A percentile compares a stretch with the other conserved stretches of the same genome.
These are phyloP conservation scores for Drosophila greeni DNA, from an alignment of 2,888 invertebrate genomes.

Conservation along the genomic window DNA sequence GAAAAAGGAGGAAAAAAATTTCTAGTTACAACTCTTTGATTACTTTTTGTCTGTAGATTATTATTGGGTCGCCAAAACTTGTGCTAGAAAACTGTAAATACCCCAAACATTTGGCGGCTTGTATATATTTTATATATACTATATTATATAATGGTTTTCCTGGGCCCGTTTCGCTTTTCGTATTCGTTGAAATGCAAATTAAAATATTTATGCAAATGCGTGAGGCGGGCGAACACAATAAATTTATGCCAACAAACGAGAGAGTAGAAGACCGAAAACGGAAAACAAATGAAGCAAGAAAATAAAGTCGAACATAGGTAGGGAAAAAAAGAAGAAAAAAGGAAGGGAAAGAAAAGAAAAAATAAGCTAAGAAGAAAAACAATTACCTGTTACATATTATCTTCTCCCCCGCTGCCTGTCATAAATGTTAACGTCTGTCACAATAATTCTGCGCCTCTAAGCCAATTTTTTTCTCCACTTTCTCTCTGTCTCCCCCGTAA, in stretches of 20 bases:
- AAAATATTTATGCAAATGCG: slow-evolving; percentile 70
- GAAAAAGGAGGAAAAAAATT: too few relatives aligned
- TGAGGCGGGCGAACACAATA: slow-evolving; percentile 54
- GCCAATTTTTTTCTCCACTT: slow-evolving; percentile 29
- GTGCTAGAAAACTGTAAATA: slow-evolving; percentile 20
- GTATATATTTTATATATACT: slow-evolving; percentile 19
- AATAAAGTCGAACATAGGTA: slow-evolving; percentile 24
- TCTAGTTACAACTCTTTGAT: slow-evolving; percentile 27
- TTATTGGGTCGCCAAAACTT: neutral
- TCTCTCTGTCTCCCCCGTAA: neutral
- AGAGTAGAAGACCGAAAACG: slow-evolving; percentile 26
- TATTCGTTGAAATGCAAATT: slow-evolving; percentile 69
- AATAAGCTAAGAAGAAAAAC: slow-evolving; percentile 38
- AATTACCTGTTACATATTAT: slow-evolving; percentile 62
- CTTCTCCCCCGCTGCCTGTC: slow-evolving; percentile 15
- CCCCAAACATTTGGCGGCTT: slow-evolving; percentile 44
- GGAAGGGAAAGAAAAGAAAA: slow-evolving; percentile 10
- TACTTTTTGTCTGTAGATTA: slow-evolving; percentile 12
- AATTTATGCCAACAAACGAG: slow-evolving; percentile 59
- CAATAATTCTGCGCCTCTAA: slow-evolving; percentile 57
- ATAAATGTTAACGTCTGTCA: slow-evolving; percentile 64
- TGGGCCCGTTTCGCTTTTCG: slow-evolving; percentile 32
- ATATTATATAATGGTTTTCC: slow-evolving; percentile 25
- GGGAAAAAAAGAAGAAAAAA: slow-evolving; percentile 3
- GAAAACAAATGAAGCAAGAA: slow-evolving; percentile 58